Evolutionary conservation across 2,113 vertebrate genomes (phyloP).

Genomic region (Zosterops hypoxanthus): DNA sequence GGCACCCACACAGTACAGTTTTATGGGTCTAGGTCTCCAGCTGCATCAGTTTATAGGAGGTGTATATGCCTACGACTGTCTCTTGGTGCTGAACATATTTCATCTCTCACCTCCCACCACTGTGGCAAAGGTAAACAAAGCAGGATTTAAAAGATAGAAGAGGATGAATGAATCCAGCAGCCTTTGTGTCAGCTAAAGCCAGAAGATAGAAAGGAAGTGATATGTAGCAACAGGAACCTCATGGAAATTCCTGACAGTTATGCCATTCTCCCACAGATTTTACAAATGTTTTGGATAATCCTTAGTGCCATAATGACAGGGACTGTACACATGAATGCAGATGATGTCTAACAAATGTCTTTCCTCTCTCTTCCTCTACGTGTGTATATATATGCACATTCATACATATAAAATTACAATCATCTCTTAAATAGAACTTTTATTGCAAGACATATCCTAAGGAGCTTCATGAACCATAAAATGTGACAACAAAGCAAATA

Average conservation of each 20-base stretch:
- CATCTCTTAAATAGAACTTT: slow-evolving; percentile 34
- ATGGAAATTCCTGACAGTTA: slow-evolving; percentile 34
- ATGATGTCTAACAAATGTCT: slow-evolving; percentile 24
- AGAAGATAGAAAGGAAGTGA: not conserved
- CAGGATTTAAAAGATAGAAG: not conserved
- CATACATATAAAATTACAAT: not conserved
- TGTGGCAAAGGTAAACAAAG: slow-evolving; percentile 12
- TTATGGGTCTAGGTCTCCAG: slow-evolving; percentile 14
- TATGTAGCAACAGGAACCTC: not conserved
- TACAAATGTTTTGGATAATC: slow-evolving; percentile 5
- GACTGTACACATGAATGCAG: not conserved
- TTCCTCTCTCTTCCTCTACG: not conserved
- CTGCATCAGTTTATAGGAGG: slow-evolving; percentile 6
- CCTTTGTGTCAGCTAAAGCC: not conserved
- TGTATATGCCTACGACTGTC: not conserved
- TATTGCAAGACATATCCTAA: slow-evolving; percentile 21
- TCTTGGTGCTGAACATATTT: slow-evolving; percentile 1
- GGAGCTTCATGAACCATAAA: slow-evolving; percentile 45
- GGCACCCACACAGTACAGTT: not conserved
- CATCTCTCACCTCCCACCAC: not conserved
- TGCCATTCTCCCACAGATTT: slow-evolving; percentile 26
- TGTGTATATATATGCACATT: not conserved
- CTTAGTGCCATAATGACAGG: not conserved
- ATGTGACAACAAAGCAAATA: slow-evolving; percentile 51
- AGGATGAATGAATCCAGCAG: not conserved